phyloP scores from a whole-genome alignment of 2,797 vertebrate species.

The Adelosebastes latens region DNA sequence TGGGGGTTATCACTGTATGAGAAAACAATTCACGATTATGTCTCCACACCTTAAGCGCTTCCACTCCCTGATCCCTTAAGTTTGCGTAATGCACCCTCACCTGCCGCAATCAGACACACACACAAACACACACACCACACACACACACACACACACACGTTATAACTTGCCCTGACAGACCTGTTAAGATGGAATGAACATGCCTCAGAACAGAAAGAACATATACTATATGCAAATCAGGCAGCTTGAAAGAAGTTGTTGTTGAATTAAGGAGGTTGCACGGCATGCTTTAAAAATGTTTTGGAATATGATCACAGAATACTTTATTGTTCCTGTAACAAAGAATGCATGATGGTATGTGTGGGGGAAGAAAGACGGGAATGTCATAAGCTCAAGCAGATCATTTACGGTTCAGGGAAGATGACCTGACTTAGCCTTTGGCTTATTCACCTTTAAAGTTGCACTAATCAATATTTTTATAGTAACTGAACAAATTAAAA shows the following conservation, averaged over 20 bases:
- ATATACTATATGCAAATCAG: slow-evolving; percentile 34
- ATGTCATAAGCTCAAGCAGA: too few species aligned
- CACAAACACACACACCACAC: neutral
- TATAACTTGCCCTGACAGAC: slow-evolving; percentile 54
- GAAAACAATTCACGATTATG: neutral
- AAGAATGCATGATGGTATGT: neutral
- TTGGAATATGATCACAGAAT: neutral
- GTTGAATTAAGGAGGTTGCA: neutral
- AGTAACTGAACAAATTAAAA: neutral
- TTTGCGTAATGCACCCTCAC: slow-evolving; percentile 13
- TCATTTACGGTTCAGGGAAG: neutral
- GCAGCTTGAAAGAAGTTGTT: neutral
- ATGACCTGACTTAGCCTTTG: neutral
- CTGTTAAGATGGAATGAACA: slow-evolving; percentile 33
- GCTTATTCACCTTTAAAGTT: neutral
- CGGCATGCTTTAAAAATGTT: neutral
- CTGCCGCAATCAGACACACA: neutral
- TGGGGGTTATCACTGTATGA: neutral
- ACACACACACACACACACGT: neutral
- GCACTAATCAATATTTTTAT: neutral
- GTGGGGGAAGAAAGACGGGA: neutral
- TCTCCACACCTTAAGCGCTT: neutral
- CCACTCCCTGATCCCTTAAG: neutral
- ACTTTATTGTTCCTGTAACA: neutral
- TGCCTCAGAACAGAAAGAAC: neutral